phyloP scores from a whole-genome alignment of 2,797 vertebrate species.

The Microhierax caerulescens region DNA sequence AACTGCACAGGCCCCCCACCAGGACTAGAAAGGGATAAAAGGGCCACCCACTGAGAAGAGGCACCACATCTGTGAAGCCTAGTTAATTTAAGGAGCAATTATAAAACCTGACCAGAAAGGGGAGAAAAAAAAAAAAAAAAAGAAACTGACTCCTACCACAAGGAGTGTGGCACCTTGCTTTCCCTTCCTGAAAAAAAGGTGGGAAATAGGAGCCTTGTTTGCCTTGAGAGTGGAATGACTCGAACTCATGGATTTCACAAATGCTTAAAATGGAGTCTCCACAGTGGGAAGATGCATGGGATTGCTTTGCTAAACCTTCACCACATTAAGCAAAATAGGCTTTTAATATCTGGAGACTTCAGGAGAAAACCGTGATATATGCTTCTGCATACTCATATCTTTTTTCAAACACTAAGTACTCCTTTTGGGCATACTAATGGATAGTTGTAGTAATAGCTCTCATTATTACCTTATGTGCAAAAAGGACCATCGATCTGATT shows the following conservation, averaged over 20 bases:
- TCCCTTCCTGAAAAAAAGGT: background rate
- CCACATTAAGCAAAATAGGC: background rate
- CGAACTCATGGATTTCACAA: background rate
- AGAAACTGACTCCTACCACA: background rate
- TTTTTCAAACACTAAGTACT: background rate
- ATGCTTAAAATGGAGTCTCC: background rate
- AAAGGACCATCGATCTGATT: background rate
- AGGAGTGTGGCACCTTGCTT: background rate
- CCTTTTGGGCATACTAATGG: background rate
- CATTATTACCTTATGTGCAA: background rate
- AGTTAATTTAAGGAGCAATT: slow-evolving; percentile 4
- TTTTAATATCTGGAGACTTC: background rate
- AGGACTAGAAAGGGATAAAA: background rate
- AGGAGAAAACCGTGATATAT: background rate
- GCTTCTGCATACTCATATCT: background rate
- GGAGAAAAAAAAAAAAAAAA: background rate
- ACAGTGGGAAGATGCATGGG: background rate
- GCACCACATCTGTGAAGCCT: background rate
- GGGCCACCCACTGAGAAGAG: background rate
- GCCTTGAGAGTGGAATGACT: background rate
- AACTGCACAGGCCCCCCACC: background rate
- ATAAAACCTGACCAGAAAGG: background rate
- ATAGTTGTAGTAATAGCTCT: background rate
- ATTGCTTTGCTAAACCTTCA: background rate
- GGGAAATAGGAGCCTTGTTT: background rate